A percentile compares a stretch with the other conserved stretches of the same genome.
phyloP scores from a whole-genome alignment of 2,888 invertebrate species.

The Nephrotoma flavescens region DNA sequence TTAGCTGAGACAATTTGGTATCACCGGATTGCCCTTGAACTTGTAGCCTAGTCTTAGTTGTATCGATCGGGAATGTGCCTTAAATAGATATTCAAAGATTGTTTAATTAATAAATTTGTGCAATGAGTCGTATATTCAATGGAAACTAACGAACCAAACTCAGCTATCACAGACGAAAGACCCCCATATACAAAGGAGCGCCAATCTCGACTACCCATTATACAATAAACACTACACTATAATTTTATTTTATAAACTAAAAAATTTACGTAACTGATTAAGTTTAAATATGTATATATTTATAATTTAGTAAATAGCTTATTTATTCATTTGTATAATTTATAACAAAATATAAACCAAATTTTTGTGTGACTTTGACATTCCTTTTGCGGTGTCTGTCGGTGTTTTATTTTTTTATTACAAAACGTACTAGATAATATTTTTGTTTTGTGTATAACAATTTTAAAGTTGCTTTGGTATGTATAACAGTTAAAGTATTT shows the following conservation, averaged over 20 bases:
- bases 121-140: neutral
- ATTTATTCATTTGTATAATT: neutral
- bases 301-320: neutral
- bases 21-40: constrained; percentile 84
- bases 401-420: neutral
- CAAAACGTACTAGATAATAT: neutral
- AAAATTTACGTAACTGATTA: neutral
- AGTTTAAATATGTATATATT: neutral
- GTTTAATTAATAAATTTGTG: too few relatives aligned
- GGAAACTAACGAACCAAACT: constrained; percentile 57
- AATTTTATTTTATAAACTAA: neutral
- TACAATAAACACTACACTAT: constrained; percentile 20
- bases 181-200: constrained; percentile 92
- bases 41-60: constrained; percentile 86
- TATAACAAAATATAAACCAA: neutral
- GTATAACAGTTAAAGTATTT: too few relatives aligned
- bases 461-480: too few relatives aligned
- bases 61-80: constrained; percentile 96
- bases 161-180: constrained; percentile 81
- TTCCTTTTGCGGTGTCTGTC: neutral
- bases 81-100: neutral
- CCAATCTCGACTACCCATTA: constrained; percentile 72
- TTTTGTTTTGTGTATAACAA: too few relatives aligned
- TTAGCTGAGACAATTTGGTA: constrained; percentile 52
- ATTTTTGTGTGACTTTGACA: neutral